Percentiles rank a stretch among this genome's conserved stretches.
Evolutionary conservation across 30 jellyfish, hydroid and myxozoan genomes (phyloP).

Genomic region (Haliclystus octoradiatus): DNA sequence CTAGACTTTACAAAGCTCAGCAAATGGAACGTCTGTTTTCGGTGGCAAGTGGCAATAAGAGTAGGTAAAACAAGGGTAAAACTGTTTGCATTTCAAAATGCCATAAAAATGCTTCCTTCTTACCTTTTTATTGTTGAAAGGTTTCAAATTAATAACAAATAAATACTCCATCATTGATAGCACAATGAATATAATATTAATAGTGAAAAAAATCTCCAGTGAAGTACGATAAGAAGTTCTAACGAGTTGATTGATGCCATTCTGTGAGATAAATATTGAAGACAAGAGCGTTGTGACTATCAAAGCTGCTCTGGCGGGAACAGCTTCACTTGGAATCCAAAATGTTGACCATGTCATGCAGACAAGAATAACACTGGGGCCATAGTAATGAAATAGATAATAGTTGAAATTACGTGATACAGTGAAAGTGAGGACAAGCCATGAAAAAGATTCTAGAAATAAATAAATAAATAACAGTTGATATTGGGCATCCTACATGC

Average conservation of each 20-base stretch:
- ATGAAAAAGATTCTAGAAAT: slow-evolving; percentile 16
- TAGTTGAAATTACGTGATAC: slow-evolving; percentile 23
- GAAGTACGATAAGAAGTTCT: slow-evolving; percentile 51
- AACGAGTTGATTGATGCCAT: slow-evolving; percentile 20
- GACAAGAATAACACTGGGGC: slow-evolving; percentile 35
- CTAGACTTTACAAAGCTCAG: no score
- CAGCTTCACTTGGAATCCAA: slow-evolving; percentile 56
- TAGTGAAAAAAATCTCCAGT: slow-evolving; percentile 16
- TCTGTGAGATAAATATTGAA: slow-evolving; percentile 28
- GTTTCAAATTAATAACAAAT: slow-evolving; percentile 25
- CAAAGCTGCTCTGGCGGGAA: slow-evolving; percentile 50
- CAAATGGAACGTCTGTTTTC: no score
- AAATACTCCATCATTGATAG: slow-evolving; percentile 45
- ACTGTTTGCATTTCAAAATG: no score
- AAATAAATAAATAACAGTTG: no score
- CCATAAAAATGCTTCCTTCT: no score
- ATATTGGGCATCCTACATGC: no score
- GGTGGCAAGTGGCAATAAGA: no score
- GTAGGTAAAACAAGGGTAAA: no score
- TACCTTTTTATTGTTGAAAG: no score
- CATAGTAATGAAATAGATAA: slow-evolving; percentile 24
- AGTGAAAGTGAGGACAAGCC: slow-evolving; percentile 2
- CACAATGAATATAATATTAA: slow-evolving; percentile 30
- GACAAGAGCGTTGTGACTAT: slow-evolving; percentile 40
- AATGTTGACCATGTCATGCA: slow-evolving; percentile 50